phyloP scores from a whole-genome alignment of 1,140 invertebrate species.

The Andricus grossulariae region DNA sequence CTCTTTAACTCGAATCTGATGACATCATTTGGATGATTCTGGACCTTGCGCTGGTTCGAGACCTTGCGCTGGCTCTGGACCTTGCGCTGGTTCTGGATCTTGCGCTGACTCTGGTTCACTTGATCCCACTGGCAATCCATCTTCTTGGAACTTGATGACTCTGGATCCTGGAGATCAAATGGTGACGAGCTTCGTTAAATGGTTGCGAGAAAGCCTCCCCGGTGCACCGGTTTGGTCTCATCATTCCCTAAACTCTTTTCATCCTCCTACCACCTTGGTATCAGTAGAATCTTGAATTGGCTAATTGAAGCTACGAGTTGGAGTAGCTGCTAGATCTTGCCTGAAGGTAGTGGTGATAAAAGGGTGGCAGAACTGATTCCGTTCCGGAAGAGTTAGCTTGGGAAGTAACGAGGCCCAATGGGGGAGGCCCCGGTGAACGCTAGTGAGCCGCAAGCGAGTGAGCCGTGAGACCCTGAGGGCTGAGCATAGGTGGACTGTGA shows the following conservation, averaged over 20 bases:
- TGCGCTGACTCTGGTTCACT: too few relatives aligned
- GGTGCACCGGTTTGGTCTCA: constrained; percentile 60
- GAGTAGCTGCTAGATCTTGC: constrained; percentile 69
- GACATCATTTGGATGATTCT: too few relatives aligned
- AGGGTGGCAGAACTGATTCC: constrained; percentile 68
- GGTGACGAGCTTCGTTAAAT: constrained; percentile 27
- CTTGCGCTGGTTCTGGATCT: too few relatives aligned
- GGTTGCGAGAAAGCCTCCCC: constrained; percentile 64
- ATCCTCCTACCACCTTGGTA: constrained; percentile 28
- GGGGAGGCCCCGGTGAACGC: constrained; percentile 83
- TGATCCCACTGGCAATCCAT: too few relatives aligned
- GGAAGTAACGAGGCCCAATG: constrained; percentile 77
- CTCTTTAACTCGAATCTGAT: too few relatives aligned
- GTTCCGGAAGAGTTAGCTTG: constrained; percentile 64
- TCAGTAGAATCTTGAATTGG: constrained; percentile 31
- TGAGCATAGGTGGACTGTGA: constrained; percentile 88
- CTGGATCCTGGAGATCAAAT: not conserved
- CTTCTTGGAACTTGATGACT: too few relatives aligned
- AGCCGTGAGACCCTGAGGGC: constrained; percentile 86
- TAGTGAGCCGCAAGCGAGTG: constrained; percentile 93
- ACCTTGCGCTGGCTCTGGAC: too few relatives aligned
- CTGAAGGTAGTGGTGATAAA: constrained; percentile 74
- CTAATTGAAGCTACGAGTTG: constrained; percentile 65
- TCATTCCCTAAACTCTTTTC: constrained; percentile 31
- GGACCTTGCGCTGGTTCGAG: too few relatives aligned